Evolutionary conservation across 2,888 invertebrate genomes (phyloP).

Genomic region (Myathropa florea): DNA sequence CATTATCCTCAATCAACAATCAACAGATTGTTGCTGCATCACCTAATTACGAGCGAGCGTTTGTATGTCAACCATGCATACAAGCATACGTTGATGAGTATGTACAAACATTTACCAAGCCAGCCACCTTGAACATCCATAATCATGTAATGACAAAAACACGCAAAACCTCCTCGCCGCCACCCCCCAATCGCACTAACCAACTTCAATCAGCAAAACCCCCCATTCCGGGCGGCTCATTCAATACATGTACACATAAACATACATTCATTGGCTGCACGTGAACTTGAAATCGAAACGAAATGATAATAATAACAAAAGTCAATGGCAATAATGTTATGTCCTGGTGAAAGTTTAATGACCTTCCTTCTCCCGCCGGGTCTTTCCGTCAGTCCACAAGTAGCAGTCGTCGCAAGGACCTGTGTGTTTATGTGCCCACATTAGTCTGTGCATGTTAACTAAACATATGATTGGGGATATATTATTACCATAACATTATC

Average conservation of each 20-base stretch:
- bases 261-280: conserved; percentile 61
- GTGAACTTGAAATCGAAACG: conserved; percentile 71
- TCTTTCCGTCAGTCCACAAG: neutral
- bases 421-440: conserved; percentile 36
- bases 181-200: neutral
- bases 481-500: conserved; percentile 71
- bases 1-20: conserved; percentile 69
- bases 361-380: conserved; percentile 33
- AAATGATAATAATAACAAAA: conserved; percentile 69
- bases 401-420: conserved; percentile 2
- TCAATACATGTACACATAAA: neutral
- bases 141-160: conserved; percentile 68
- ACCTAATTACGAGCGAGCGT: conserved; percentile 53
- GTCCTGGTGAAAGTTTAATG: conserved; percentile 71
- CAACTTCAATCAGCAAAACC: neutral
- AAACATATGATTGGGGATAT: conserved; percentile 71
- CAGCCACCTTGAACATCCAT: conserved; percentile 56
- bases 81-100: conserved; percentile 3
- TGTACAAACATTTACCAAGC: conserved; percentile 53
- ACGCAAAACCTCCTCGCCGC: conserved; percentile 18
- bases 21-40: conserved; percentile 70
- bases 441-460: conserved; percentile 66
- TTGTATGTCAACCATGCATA: neutral
- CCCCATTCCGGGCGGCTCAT: neutral
- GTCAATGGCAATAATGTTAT: conserved; percentile 71